Evolutionary conservation across 2,888 invertebrate genomes (phyloP).

Genomic region (Agrochola litura): DNA sequence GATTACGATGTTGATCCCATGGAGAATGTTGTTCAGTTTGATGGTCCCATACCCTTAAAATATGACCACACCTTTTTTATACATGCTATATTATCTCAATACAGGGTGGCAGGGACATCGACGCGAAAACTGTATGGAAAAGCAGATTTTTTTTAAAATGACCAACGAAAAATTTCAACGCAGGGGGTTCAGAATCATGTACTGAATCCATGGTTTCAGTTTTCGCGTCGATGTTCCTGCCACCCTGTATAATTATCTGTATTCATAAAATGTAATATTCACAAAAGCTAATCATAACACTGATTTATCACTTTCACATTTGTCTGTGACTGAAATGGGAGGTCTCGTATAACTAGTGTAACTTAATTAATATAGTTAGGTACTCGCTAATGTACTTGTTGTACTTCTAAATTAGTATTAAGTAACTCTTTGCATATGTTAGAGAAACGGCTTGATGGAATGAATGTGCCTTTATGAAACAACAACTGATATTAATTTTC

Average conservation of each 20-base stretch:
- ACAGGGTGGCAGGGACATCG: too few relatives aligned
- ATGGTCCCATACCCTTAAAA: too few relatives aligned
- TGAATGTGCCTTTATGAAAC: constrained; percentile 59
- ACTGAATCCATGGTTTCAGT: too few relatives aligned
- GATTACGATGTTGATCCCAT: too few relatives aligned
- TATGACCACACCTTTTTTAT: not conserved
- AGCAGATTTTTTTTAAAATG: too few relatives aligned
- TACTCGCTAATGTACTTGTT: constrained; percentile 48
- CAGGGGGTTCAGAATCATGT: too few relatives aligned
- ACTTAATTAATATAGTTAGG: constrained; percentile 62
- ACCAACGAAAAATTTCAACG: too few relatives aligned
- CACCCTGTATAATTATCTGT: constrained; percentile 17
- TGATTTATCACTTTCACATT: constrained; percentile 64
- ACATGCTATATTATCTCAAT: not conserved
- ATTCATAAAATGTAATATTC: constrained; percentile 58
- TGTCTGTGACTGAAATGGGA: constrained; percentile 60
- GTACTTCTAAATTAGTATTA: constrained; percentile 44
- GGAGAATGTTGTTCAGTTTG: too few relatives aligned
- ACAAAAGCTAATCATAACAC: constrained; percentile 56
- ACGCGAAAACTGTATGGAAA: too few relatives aligned
- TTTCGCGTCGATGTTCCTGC: too few relatives aligned
- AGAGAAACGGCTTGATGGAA: constrained; percentile 39
- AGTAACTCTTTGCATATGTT: constrained; percentile 48
- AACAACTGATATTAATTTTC: constrained; percentile 61
- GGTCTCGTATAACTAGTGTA: constrained; percentile 42